Evolutionary conservation across 2,797 vertebrate genomes (phyloP).

Genomic region (Trichosurus vulpecula): DNA sequence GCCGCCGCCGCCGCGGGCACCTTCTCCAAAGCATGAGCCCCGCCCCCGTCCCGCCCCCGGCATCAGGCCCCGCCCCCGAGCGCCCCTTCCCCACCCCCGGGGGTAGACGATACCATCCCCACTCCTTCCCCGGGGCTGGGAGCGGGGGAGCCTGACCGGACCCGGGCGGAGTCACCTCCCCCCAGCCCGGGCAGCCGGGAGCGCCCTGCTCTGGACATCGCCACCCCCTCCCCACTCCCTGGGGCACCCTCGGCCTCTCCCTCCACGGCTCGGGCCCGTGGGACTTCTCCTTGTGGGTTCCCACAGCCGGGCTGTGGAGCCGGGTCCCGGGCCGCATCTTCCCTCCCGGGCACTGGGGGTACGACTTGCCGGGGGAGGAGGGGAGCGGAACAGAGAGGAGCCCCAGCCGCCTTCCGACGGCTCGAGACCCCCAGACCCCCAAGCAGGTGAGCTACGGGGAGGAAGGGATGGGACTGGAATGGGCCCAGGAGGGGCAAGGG

Average conservation of each 20-base stretch:
- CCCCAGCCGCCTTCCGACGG: not conserved
- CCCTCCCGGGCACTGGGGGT: not conserved
- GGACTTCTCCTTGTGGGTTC: not conserved
- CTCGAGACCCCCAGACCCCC: not conserved
- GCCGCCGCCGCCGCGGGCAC: constrained; percentile 92
- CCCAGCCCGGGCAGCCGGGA: not conserved
- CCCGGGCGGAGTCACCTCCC: not conserved
- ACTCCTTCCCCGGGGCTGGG: not conserved
- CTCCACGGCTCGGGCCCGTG: not conserved
- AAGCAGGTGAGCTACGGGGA: not conserved
- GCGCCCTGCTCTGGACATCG: not conserved
- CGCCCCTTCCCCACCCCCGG: constrained; percentile 80
- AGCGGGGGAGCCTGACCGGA: not conserved
- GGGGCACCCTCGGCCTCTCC: not conserved
- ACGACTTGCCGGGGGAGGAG: not conserved
- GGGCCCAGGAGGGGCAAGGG: not conserved
- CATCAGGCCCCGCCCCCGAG: not conserved
- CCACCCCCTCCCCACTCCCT: constrained; percentile 50
- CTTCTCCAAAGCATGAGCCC: constrained; percentile 96
- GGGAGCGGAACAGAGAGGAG: not conserved
- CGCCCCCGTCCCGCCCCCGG: constrained; percentile 67
- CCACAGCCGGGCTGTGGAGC: not conserved
- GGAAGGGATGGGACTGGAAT: not conserved
- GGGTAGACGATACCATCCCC: constrained; percentile 28
- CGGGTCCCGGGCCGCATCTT: not conserved